These are phyloP conservation scores for Nyctibius bracteatus DNA, from an alignment of 2,113 vertebrate genomes.

Conservation along the genomic window DNA sequence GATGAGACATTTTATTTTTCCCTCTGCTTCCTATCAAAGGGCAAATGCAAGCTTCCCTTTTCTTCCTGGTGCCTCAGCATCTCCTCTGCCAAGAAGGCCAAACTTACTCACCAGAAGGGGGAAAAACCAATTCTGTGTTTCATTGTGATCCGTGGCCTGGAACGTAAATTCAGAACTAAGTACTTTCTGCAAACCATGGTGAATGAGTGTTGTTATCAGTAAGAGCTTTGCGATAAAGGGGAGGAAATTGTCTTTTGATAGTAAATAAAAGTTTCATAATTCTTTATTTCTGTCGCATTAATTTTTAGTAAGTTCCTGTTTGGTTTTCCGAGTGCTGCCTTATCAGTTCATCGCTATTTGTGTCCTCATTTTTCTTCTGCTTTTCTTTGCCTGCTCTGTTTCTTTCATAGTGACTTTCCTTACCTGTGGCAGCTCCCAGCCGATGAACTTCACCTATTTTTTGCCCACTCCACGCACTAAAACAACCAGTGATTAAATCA, in stretches of 20 bases:
- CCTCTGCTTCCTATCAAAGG: not conserved
- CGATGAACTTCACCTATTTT: not conserved
- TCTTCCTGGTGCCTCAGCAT: not conserved
- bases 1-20: fast-evolving
- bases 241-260: not conserved
- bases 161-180: not conserved
- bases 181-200: not conserved
- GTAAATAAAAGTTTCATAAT: not conserved
- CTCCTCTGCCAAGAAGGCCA: not conserved
- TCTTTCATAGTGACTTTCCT: not conserved
- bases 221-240: not conserved
- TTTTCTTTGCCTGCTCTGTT: not conserved
- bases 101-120: not conserved
- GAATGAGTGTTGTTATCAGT: not conserved
- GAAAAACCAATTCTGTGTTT: not conserved
- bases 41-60: not conserved
- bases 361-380: not conserved
- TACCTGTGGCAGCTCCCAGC: not conserved
- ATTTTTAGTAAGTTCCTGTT: not conserved
- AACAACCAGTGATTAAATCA: not conserved
- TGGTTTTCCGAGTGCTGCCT: not conserved
- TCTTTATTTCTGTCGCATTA: not conserved
- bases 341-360: not conserved
- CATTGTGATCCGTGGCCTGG: not conserved
- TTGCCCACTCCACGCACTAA: fast-evolving